These are phyloP conservation scores for Apamea anceps DNA, from an alignment of 2,888 invertebrate species.

Conservation along the genomic window DNA sequence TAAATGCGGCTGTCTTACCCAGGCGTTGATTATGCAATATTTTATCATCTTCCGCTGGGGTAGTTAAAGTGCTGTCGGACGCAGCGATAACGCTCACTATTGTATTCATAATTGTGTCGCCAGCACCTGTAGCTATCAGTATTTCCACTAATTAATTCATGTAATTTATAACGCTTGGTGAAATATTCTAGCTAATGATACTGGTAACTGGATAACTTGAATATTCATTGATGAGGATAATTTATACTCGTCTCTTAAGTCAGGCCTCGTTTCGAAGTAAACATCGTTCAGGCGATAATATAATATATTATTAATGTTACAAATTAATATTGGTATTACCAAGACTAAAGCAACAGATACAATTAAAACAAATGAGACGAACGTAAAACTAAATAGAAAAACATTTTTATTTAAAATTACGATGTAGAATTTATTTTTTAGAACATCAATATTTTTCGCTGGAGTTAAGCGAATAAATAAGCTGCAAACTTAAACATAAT, in stretches of 20 bases:
- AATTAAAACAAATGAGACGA: constrained; percentile 12
- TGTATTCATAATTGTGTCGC: constrained; percentile 60
- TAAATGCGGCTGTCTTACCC: constrained; percentile 72
- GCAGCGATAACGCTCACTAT: constrained; percentile 53
- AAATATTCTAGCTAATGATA: constrained; percentile 60
- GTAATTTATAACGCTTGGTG: constrained; percentile 57
- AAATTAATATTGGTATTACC: constrained; percentile 12
- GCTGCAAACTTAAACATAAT: constrained; percentile 5
- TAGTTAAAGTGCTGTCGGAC: constrained; percentile 69
- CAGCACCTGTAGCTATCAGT: constrained; percentile 61
- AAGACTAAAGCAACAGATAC: neutral
- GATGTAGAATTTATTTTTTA: constrained; percentile 21
- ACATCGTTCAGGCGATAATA: neutral
- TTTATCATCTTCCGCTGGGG: constrained; percentile 67
- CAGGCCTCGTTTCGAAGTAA: neutral
- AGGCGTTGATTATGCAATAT: constrained; percentile 69
- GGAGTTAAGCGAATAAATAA: neutral
- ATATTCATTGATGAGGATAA: constrained; percentile 41
- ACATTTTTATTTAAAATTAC: constrained; percentile 36
- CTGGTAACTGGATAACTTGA: constrained; percentile 51
- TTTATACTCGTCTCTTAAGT: constrained; percentile 22
- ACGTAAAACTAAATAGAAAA: constrained; percentile 51
- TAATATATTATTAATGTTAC: constrained; percentile 13
- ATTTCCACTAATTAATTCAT: constrained; percentile 60
- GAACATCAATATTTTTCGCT: constrained; percentile 4